Percentiles rank a stretch among this genome's conserved stretches.
Evolutionary conservation across 2,113 vertebrate species (phyloP).

Genomic region (Mormyrus iriodes): DNA sequence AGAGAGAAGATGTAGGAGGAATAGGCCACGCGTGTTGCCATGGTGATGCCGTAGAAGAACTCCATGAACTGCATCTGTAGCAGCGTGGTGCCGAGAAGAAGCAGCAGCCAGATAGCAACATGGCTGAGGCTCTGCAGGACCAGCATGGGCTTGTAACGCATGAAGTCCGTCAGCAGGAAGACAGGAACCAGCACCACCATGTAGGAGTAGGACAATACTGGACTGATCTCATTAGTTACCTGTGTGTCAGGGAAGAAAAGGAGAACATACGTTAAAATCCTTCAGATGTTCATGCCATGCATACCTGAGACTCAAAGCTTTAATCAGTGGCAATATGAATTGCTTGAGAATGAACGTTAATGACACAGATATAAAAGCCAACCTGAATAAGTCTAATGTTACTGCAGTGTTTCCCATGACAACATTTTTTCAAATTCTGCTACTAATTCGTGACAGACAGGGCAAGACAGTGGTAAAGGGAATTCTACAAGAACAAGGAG

Average conservation of each 20-base stretch:
- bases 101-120: constrained; percentile 78
- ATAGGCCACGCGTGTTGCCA: constrained; percentile 90
- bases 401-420: background rate
- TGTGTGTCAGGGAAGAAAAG: constrained; percentile 37
- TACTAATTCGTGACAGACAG: background rate
- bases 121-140: constrained; percentile 82
- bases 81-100: constrained; percentile 65
- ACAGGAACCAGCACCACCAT: constrained; percentile 81
- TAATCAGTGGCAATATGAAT: background rate
- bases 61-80: constrained; percentile 91
- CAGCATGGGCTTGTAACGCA: constrained; percentile 88
- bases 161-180: constrained; percentile 84
- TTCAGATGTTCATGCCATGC: background rate
- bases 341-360: background rate
- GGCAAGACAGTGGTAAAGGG: background rate
- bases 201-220: constrained; percentile 85
- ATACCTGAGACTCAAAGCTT: background rate
- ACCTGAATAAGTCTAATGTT: background rate
- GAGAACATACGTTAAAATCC: background rate
- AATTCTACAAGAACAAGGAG: background rate
- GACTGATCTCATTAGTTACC: constrained; percentile 87
- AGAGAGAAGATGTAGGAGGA: constrained; percentile 96
- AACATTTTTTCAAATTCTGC: background rate
- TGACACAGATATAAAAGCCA: background rate
- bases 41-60: constrained; percentile 83